Evolutionary conservation across 2,888 invertebrate species (phyloP), one percentile per base, ranked within the genome.

Genomic region (Mycalesis mineus): DNA sequence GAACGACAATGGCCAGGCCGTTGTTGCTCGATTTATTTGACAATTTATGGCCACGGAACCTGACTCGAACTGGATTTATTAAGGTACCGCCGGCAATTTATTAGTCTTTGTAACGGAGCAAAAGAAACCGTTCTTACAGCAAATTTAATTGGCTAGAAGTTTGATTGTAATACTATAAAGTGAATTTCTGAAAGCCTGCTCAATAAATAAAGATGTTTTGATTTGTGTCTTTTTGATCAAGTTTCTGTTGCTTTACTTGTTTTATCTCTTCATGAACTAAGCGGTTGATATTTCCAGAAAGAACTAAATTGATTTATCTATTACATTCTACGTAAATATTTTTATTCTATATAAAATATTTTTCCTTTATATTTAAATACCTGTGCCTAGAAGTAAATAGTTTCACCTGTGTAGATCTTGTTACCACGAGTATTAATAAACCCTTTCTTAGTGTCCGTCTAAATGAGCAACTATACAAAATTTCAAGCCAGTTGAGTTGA

Each of bases 41-140:
- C 81, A 84, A 86, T 86, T 86, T 86, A 86, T 81, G 70, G 80
- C 68, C 74, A 68, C 75, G 74, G 80, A 85, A 80, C 83, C 82
- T 83, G 82, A 85, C 77, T 80, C 79, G 74, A 74, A 78, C 74
- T 71, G 76, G 80, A 85, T 86, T 86, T 86, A 85, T 85, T 83
- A 82, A 82, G 82, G 81, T 80, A 74, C 75, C 72, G 75, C 77
- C 74, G 69, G 72, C 75, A 80, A 86, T 86, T 84, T 83, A 84
- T 84, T 78, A 76, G 60, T 62, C 57, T 61, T 66, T 51, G 51
- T 62, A 42, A 57, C 14, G 51, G 51, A 37, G 52, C 36, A 66
- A 63, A 66, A 68, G 65, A 65, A 62, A 63, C 49, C 58, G 51
- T 54, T 57, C 53, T 56, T 60, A 42, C 53, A 53, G 58, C 55